phyloP scores from a whole-genome alignment of 2,113 vertebrate genomes.

The Sciurus niger region DNA sequence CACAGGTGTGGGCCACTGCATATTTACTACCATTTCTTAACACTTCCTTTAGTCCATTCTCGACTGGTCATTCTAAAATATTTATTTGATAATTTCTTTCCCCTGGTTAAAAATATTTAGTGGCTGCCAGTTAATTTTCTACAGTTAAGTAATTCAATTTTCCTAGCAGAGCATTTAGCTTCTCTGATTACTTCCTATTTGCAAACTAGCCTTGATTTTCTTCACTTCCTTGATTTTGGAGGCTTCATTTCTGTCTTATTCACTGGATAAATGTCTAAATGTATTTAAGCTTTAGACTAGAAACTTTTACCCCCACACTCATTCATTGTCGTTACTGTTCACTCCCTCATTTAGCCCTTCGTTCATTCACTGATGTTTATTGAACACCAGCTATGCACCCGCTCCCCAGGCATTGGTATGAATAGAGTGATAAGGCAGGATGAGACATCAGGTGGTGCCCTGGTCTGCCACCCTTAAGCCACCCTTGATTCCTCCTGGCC shows the following conservation, averaged over 20 bases:
- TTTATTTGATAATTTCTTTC: conserved; percentile 19
- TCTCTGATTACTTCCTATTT: conserved; percentile 40
- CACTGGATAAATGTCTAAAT: not conserved
- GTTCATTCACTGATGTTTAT: not conserved
- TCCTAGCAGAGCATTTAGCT: conserved; percentile 1
- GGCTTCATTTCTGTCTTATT: conserved; percentile 11
- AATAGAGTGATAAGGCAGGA: not conserved
- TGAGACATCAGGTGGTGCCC: not conserved
- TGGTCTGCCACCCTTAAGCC: not conserved
- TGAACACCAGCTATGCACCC: not conserved
- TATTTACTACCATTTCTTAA: not conserved
- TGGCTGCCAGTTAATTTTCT: conserved; percentile 48
- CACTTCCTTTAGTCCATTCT: not conserved
- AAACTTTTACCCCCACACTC: not conserved
- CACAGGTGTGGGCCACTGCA: no score
- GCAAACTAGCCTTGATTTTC: not conserved
- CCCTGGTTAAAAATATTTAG: conserved; percentile 35
- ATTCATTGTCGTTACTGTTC: conserved; percentile 9
- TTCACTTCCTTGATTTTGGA: conserved; percentile 41
- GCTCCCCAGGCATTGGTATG: not conserved
- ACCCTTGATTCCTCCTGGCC: not conserved
- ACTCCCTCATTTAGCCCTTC: not conserved
- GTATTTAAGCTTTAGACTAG: not conserved
- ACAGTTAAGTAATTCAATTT: conserved; percentile 50
- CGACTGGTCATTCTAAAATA: not conserved